Evolutionary conservation across 2,797 vertebrate genomes (phyloP).

Genomic region (Peromyscus aztecus): DNA sequence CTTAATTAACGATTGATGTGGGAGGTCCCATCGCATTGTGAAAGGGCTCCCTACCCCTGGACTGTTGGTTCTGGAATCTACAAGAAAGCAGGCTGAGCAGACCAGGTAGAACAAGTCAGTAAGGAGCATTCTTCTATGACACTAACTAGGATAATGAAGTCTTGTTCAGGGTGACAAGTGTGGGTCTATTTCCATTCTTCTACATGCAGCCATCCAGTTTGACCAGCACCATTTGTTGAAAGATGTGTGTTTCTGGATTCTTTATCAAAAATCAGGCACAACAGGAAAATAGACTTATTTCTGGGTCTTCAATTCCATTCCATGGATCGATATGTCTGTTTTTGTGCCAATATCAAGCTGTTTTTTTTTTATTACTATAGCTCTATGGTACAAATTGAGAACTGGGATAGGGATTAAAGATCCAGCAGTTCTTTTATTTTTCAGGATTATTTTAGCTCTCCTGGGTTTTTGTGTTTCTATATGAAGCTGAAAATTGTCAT

Average conservation of each 20-base stretch:
- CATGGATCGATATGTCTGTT: neutral
- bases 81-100: neutral
- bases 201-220: neutral
- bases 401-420: neutral
- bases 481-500: neutral
- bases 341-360: neutral
- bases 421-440: neutral
- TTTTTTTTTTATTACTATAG: neutral
- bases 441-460: neutral
- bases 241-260: neutral
- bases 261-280: neutral
- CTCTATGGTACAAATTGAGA: neutral
- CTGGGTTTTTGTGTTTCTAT: neutral
- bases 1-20: neutral
- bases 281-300: neutral
- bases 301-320: neutral
- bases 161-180: neutral
- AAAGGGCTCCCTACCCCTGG: neutral
- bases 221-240: neutral
- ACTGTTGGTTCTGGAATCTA: neutral
- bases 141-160: neutral
- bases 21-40: neutral
- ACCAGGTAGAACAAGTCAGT: neutral
- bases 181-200: neutral
- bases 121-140: neutral